Base-by-base conservation (phyloP, 2,113 vertebrate genomes). In the Neolamprologus falcicula region DNA sequence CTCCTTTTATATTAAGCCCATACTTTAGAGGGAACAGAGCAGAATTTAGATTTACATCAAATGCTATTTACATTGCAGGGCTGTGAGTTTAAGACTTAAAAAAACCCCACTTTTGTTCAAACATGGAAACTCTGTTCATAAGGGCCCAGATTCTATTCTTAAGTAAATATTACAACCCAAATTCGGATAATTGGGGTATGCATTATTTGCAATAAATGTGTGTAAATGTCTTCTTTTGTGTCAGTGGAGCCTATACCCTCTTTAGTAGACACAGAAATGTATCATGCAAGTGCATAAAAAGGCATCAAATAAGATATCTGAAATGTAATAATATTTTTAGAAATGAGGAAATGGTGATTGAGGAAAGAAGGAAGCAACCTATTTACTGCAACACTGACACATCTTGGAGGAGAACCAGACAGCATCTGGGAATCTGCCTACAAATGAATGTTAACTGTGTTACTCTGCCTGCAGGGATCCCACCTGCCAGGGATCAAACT, bases 311-410 rank as follows among this genome's bases (percentile, higher is more conserved):
- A 28, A 14, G 16, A 84, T 19, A 45, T 59, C 3, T 13, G 14
- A 26, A 35, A 47, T 83, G 3, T 50, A 45, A 78, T 83, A 84
- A 33, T 82, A 31, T 86, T 82, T 84, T 13, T 47, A 47, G 37
- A 84, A 85, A 82, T 42, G 33, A 55, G 52, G 28, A 68, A 84
- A 26, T 7, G 16, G 14, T n/a, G 19, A 17, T 31, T 21, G n/a
- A 50, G 17, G 83, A 89, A 83, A 50, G 9, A 33, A 71, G 26
- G 55, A 90, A 82, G 76, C 73, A 19, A n/a, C 79, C 16, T 33
- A 4, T 54, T 16, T 42, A 16, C n/a, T 53, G 10, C 9, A 85
- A 45, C 40, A 85, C 26, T 78, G 52, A 84, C 37, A 88, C 76
- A 66, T 78, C 59, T 59, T 40, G 9, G 9, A 71, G 45, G 17